Evolutionary conservation across 64 coral and sea anemone genomes (phyloP), one percentile per base, ranked within the genome.

Genomic region (Montipora capricornis): DNA sequence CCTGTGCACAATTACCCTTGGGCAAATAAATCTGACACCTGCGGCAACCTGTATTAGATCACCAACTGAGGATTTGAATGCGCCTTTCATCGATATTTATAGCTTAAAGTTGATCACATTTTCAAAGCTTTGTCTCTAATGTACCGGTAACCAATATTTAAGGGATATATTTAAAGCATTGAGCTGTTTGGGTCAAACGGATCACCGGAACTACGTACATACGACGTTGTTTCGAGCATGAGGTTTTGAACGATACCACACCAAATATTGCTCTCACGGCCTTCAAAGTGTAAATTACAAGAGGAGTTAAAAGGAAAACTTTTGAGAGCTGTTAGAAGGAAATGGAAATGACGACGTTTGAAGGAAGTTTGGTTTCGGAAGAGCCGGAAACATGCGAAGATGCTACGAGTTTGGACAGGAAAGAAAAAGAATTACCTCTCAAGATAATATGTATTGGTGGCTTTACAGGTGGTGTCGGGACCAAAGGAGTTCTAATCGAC

Each of bases 401-500:
- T 49, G 66, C 57, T 71, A 37, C 13, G 45, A 6, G 11, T 68
- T 84, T 46, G 14, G 52, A 52, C 20, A n/a, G n/a, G 52, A 48
- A 76, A 87, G 67, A 24, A 22, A 59, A 76, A 74, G 87, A 90
- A 55, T 8, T 73, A 11, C 51, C 68, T 6, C 6, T 94, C 19
- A 94, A 94, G 52, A 89, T 94, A 8, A 82, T 90, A 68, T 94
- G 93, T 77, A 78, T 89, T 11, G 93, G 93, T 0, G 93, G 89
- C 17, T 90, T 75, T 59, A 89, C 87, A 19, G 53, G 78, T 11
- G 89, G 89, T 19, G 88, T 88, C 49, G 87, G 82, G 17, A 80
- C 79, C 9, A 77, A 68, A 71, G 82, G 82, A 1, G 93, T 94
- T 11, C 90, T 83, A 51, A 62, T 94, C 5, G 75, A 94, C 44